Base-by-base conservation (phyloP, 2,888 invertebrate species). In the Pyralis farinalis region DNA sequence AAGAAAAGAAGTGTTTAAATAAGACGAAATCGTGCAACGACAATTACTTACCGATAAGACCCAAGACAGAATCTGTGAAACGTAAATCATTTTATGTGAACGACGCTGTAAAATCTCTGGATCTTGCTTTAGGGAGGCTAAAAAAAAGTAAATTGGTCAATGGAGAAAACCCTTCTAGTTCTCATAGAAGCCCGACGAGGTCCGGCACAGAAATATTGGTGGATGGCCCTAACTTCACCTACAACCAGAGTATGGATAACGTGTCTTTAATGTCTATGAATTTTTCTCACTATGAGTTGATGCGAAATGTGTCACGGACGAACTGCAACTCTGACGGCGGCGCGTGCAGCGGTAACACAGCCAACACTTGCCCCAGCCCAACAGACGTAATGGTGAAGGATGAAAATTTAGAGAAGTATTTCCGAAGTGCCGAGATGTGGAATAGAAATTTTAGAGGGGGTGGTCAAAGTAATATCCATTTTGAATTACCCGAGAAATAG, bases 241-340 rank as follows among this genome's bases (percentile, higher is more conserved):
- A 59, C 21, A 58, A 49, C 16, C 55, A 56, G 6, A 58, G 56
- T 7, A 44, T 59, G 3, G 74, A 78, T 25, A 80, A 74, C 46
- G 55, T 66, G 8, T 86, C 86, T 0, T 45, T 77, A 20, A 72
- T 83, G 67, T 85, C 86, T 1, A 76, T 82, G 72, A 81, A 86
- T 45, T 84, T 87, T 49, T 87, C 87, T 1, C 78, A 85, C 46
- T 87, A 86, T 43, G 87, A 87, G 53, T 52, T 87, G 25, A 66
- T 77, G 55, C 68, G 87, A 3, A 86, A 87, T 43, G 51, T 87
- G 34, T 86, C 87, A 3, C 67, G 60, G 12, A 69, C 75, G 1
- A 80, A 78, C 42, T 84, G 81, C 37, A 71, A 73, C 51, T 84
- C 83, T 0, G 85, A 83, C 12, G 78, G 68, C 12, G 78, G 68